Evolutionary conservation across 2,888 invertebrate genomes (phyloP).

Genomic region (Ectemnius lituratus): DNA sequence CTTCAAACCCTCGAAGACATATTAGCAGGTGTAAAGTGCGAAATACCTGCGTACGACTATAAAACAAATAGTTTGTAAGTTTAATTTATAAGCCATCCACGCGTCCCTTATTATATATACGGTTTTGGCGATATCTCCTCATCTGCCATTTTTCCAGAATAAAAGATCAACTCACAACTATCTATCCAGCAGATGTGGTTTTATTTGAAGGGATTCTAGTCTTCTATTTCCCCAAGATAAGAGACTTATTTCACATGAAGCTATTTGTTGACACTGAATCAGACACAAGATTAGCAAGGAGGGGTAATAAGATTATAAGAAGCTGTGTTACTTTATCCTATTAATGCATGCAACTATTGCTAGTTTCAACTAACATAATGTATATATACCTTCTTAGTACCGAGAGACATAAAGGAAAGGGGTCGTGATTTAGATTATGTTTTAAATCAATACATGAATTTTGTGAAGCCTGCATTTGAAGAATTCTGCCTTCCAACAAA

Average conservation of each 20-base stretch:
- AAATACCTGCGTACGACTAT: slow-evolving; percentile 96
- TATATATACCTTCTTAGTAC: slow-evolving; percentile 81
- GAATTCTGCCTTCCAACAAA: slow-evolving; percentile 99
- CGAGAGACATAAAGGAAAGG: slow-evolving; percentile 96
- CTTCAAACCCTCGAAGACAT: slow-evolving; percentile 89
- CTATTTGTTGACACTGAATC: slow-evolving; percentile 99
- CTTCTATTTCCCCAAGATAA: slow-evolving; percentile 96
- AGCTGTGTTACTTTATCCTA: not conserved
- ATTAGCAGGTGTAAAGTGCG: slow-evolving; percentile 90
- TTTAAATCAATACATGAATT: slow-evolving; percentile 97
- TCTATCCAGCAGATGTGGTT: slow-evolving; percentile 98
- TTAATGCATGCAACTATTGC: not conserved
- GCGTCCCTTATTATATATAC: not conserved
- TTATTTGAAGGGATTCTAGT: slow-evolving; percentile 98
- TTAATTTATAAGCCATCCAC: slow-evolving; percentile 1
- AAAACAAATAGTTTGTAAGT: slow-evolving; percentile 91
- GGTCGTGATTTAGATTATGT: slow-evolving; percentile 96
- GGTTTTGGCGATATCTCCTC: not conserved
- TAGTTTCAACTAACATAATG: not conserved
- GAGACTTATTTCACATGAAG: slow-evolving; percentile 99
- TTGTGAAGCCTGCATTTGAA: slow-evolving; percentile 99
- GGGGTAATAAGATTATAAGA: slow-evolving; percentile 83
- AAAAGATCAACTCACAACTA: slow-evolving; percentile 84
- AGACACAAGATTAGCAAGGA: slow-evolving; percentile 95
- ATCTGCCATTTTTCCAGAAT: slow-evolving; percentile 63